A percentile compares a stretch with the other conserved stretches of the same genome.
These are phyloP conservation scores for Trachymyrmex septentrionalis DNA, from an alignment of 1,140 invertebrate genomes.

Conservation along the genomic window DNA sequence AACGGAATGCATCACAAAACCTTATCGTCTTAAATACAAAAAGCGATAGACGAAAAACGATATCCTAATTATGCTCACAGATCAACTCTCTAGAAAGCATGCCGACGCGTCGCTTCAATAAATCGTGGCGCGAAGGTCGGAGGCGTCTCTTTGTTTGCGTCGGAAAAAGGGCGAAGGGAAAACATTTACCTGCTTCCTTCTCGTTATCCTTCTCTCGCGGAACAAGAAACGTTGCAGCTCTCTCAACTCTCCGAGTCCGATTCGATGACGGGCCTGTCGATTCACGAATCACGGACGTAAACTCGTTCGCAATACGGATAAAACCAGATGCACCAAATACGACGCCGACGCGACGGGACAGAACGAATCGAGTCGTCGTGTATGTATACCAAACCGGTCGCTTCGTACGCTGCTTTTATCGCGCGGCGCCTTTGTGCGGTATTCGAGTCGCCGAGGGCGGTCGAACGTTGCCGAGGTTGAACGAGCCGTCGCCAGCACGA, in stretches of 20 bases:
- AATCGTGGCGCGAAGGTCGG: slow-evolving; percentile 33
- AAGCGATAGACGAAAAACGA: neutral
- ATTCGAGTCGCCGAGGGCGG: slow-evolving; percentile 11
- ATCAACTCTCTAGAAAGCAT: neutral
- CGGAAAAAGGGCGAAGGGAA: neutral
- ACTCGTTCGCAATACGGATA: neutral
- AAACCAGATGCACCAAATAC: neutral
- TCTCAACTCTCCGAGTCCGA: neutral
- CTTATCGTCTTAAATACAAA: neutral
- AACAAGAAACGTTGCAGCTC: neutral
- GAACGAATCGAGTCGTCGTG: neutral
- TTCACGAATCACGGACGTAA: neutral
- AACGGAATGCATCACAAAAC: neutral
- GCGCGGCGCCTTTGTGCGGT: slow-evolving; percentile 47
- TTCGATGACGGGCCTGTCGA: neutral
- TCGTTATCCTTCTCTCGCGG: neutral
- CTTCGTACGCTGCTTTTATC: slow-evolving; percentile 54
- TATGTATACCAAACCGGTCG: slow-evolving; percentile 30
- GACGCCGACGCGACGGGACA: neutral
- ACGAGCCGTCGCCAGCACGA: neutral
- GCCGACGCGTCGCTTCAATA: neutral
- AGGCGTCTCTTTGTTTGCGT: slow-evolving; percentile 48
- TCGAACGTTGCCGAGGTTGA: neutral
- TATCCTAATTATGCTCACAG: neutral
- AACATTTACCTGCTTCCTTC: slow-evolving; percentile 8